These are phyloP conservation scores for Nestor notabilis DNA, from an alignment of 2,113 vertebrate species.

Conservation along the genomic window DNA sequence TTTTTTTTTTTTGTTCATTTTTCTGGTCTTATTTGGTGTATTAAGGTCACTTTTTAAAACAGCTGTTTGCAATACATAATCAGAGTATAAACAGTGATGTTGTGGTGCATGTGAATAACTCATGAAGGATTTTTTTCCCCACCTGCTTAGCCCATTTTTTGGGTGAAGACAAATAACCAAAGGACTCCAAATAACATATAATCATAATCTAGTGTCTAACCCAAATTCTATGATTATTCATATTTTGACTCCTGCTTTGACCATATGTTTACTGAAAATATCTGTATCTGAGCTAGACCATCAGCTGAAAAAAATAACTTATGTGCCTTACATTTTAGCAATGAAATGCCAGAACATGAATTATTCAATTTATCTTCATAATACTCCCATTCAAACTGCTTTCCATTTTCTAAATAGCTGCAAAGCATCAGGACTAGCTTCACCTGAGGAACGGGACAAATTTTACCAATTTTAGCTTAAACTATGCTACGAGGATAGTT, in stretches of 20 bases:
- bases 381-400: neutral
- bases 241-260: neutral
- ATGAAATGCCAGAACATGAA: neutral
- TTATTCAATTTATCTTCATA: neutral
- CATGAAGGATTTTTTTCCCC: neutral
- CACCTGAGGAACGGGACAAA: neutral
- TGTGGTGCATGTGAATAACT: neutral
- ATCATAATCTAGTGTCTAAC: neutral
- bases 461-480: neutral
- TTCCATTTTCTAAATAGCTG: neutral
- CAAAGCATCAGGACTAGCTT: neutral
- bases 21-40: neutral
- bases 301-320: neutral
- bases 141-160: neutral
- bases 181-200: neutral
- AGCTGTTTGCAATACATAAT: neutral
- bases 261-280: neutral
- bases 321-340: neutral
- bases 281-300: neutral
- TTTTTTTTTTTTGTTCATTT: neutral
- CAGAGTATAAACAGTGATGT: neutral
- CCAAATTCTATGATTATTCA: neutral
- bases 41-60: neutral
- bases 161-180: neutral
- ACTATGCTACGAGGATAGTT: neutral